Base-by-base conservation (phyloP, 2,113 vertebrate genomes). In the Pogona vitticeps region DNA sequence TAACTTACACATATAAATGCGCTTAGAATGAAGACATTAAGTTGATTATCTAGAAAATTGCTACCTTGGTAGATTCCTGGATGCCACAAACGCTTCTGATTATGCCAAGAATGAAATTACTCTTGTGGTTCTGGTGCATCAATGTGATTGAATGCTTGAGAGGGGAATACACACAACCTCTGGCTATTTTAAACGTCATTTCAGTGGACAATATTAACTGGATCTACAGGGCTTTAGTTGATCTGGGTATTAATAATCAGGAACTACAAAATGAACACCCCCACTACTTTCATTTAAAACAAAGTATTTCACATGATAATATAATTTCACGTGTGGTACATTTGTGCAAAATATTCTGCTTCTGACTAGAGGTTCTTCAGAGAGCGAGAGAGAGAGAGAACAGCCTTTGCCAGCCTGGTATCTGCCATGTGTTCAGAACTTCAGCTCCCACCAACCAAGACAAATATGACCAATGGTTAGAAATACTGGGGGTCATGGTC, bases 41-140 rank as follows among this genome's bases (percentile, higher is more conserved):
- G 94, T 96, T 95, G 95, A 97, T 97, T 95, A 96, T 95, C 92
- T 96, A 95, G 95, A 93, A 96, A 97, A 97, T 97, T 94, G 94
- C 95, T 96, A 95, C 95, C 94, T 97, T 95, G 94, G 93, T 96
- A 68, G 93, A 73, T 84, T 96, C 95, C 93, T 90, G 90, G 26
- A 76, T 92, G 91, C 87, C 86, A 92, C 86, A 56, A 89, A 89
- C 91, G 87, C 85, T 79, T 91, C 92, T 93, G 92, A 93, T 94
- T 91, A 95, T 93, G 96, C 95, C 96, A 96, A 78, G 92, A 92
- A 93, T 84, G 78, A 90, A 96, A 96, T 94, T 88, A 87, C 91
- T 95, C 93, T 73, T 79, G 92, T 94, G 94, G 92, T 92, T 85
- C 90, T 94, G 94, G 94, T 94, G 84, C 93, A 92, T 92, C 87